Conservation (phyloP, 2,113 vertebrate species). For the Typhlomys cinereus region DNA sequence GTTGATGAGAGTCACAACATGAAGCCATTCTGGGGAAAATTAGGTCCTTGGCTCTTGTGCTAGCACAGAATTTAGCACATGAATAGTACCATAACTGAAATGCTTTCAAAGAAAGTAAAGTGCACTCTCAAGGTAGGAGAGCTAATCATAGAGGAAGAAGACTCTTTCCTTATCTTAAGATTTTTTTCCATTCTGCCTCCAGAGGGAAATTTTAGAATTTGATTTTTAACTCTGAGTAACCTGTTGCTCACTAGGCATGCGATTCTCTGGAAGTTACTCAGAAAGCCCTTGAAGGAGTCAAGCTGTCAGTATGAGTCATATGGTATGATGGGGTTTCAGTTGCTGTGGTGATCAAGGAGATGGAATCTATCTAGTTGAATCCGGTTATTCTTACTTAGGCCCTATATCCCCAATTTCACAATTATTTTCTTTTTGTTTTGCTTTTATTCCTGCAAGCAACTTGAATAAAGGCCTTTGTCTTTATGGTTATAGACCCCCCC, state of each 20-base stretch:
- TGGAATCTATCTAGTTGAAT: neutral
- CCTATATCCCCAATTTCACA: neutral
- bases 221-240: neutral
- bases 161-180: neutral
- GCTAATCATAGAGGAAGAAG: too few species aligned
- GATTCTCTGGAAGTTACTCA: neutral
- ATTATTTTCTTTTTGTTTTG: neutral
- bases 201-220: neutral
- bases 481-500: too few species aligned
- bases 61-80: neutral
- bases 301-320: neutral
- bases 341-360: neutral
- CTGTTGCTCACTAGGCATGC: neutral
- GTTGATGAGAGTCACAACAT: too few species aligned
- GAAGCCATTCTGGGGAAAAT: too few species aligned
- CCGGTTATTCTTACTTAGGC: neutral
- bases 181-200: neutral
- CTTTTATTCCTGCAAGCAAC: neutral
- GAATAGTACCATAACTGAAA: neutral
- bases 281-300: neutral
- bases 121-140: neutral
- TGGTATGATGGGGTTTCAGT: neutral
- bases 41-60: neutral
- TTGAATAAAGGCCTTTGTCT: neutral
- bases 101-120: neutral